Conservation (phyloP, 2,797 vertebrate species). For the Poecilia picta region DNA sequence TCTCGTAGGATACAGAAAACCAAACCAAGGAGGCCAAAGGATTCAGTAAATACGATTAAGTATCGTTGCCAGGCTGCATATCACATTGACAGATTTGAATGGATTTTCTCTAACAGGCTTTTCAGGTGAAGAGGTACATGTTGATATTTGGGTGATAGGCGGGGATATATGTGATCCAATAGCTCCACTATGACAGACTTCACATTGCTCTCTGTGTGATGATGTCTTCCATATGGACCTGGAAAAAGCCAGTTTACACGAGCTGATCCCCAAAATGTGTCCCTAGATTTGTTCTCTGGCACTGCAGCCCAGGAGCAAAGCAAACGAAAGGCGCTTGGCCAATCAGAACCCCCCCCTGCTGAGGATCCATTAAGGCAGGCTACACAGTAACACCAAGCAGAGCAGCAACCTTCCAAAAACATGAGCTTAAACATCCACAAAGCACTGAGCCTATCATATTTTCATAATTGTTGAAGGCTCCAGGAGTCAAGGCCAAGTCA, state of each 20-base stretch:
- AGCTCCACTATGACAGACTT: slow-evolving; percentile 63
- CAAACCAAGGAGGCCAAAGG: slow-evolving; percentile 29
- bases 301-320: slow-evolving; percentile 40
- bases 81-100: slow-evolving; percentile 68
- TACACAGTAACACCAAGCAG: slow-evolving; percentile 66
- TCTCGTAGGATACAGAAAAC: slow-evolving; percentile 16
- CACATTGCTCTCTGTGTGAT: slow-evolving; percentile 57
- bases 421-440: slow-evolving; percentile 58
- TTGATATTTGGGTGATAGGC: slow-evolving; percentile 50
- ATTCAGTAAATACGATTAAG: slow-evolving; percentile 27
- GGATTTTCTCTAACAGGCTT: slow-evolving; percentile 48
- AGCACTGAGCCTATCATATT: slow-evolving; percentile 72
- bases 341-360: slow-evolving; percentile 62
- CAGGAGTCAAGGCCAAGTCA: slow-evolving; percentile 76
- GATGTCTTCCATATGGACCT: slow-evolving; percentile 80
- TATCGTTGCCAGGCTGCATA: slow-evolving; percentile 51
- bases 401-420: slow-evolving; percentile 60
- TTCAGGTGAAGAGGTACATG: slow-evolving; percentile 38
- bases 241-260: slow-evolving; percentile 74
- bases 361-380: slow-evolving; percentile 56
- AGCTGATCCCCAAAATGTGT: slow-evolving; percentile 70
- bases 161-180: slow-evolving; percentile 57
- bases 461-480: slow-evolving; percentile 78
- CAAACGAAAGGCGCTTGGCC: slow-evolving; percentile 48
- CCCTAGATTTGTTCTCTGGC: slow-evolving; percentile 58